phyloP scores from a whole-genome alignment of 2,113 vertebrate genomes.

The Morone saxatilis region DNA sequence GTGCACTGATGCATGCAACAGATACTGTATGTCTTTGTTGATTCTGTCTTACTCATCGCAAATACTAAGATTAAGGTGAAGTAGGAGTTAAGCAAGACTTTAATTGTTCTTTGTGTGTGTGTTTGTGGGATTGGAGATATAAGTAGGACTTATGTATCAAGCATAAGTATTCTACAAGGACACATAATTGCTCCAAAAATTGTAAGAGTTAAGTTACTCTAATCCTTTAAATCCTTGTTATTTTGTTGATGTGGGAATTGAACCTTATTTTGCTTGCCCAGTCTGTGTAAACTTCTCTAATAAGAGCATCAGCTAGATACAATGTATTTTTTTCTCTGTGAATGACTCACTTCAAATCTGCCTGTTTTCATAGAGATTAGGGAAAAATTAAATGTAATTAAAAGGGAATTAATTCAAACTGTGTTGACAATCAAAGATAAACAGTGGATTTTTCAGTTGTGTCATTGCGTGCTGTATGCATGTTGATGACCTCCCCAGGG shows the following conservation, averaged over 20 bases:
- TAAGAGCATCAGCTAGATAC: conserved; percentile 3
- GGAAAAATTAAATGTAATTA: conserved; percentile 29
- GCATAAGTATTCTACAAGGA: conserved; percentile 8
- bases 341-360: neutral
- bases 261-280: neutral
- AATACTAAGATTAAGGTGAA: conserved; percentile 17
- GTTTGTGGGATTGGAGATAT: neutral
- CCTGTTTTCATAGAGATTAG: conserved; percentile 18
- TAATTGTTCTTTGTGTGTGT: neutral
- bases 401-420: conserved; percentile 39
- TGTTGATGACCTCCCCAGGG: conserved; percentile 62
- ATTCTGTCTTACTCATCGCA: neutral
- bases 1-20: conserved; percentile 24
- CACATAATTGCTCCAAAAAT: neutral
- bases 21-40: conserved; percentile 12
- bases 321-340: neutral
- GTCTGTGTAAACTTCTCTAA: neutral
- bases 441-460: conserved; percentile 35
- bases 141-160: neutral
- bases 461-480: conserved; percentile 11
- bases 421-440: conserved; percentile 48
- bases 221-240: neutral
- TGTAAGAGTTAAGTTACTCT: conserved; percentile 3
- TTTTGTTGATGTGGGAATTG: neutral
- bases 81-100: neutral